Percentiles rank a stretch among this genome's conserved stretches.
Evolutionary conservation across 2,888 invertebrate genomes (phyloP).

Genomic region (Limnephilus auricula): DNA sequence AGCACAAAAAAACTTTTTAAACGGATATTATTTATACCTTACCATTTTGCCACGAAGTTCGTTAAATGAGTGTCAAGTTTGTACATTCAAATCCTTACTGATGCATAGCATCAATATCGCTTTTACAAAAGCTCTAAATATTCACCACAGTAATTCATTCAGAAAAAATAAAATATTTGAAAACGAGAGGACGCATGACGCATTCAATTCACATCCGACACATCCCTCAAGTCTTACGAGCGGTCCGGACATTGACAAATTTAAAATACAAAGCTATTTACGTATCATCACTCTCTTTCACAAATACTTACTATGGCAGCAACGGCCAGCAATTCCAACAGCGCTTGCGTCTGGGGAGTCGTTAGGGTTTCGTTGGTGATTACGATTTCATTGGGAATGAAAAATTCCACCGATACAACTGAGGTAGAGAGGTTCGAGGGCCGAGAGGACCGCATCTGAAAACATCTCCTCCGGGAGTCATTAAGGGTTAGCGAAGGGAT

Average conservation of each 20-base stretch:
- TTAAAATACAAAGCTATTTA: slow-evolving; percentile 30
- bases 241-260: slow-evolving; percentile 15
- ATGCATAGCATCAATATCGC: background rate
- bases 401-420: background rate
- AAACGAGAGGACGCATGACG: background rate
- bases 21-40: no score
- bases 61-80: background rate
- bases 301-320: background rate
- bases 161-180: background rate
- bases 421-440: background rate
- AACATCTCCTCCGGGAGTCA: background rate
- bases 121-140: background rate
- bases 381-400: slow-evolving; percentile 20
- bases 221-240: background rate
- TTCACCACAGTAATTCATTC: background rate
- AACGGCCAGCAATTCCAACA: slow-evolving; percentile 3
- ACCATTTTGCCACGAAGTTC: background rate
- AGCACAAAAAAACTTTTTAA: no score
- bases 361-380: background rate
- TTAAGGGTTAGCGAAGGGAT: background rate
- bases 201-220: background rate
- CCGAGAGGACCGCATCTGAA: background rate
- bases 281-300: background rate
- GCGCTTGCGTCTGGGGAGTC: background rate
- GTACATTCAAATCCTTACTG: background rate